Percentiles rank a stretch among this genome's conserved stretches.
phyloP scores from a whole-genome alignment of 2,797 vertebrate species.

The Carcharodon carcharias region DNA sequence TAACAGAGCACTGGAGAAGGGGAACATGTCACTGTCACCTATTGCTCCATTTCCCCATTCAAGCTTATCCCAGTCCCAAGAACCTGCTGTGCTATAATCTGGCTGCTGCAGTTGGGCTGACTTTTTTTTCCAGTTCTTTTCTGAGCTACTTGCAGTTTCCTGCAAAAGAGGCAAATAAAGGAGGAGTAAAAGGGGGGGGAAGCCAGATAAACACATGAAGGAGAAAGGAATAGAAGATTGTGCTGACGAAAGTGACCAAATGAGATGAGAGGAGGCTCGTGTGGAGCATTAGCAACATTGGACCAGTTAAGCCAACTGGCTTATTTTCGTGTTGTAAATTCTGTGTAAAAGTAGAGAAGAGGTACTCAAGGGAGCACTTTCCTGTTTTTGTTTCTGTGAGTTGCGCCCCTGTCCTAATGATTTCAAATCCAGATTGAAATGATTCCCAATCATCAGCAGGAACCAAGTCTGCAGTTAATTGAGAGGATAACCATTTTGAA shows the following conservation, averaged over 20 bases:
- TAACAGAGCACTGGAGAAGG: neutral
- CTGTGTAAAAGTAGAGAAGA: neutral
- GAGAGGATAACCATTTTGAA: neutral
- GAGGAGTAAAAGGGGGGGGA: neutral
- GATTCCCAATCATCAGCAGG: neutral
- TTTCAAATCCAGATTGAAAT: neutral
- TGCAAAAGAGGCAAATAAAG: neutral
- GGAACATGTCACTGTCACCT: neutral
- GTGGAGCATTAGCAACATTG: neutral
- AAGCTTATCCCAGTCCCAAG: neutral
- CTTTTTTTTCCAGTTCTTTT: neutral
- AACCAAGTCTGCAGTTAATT: neutral
- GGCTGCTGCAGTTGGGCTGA: neutral
- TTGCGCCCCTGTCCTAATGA: neutral
- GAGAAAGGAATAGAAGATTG: neutral
- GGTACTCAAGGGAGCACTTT: neutral
- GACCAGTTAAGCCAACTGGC: neutral
- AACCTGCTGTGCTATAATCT: neutral
- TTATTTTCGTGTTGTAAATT: neutral
- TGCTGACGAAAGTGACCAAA: neutral
- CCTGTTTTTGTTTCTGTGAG: neutral
- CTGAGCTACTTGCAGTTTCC: neutral
- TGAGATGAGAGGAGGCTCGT: too few relatives aligned
- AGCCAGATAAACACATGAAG: too few relatives aligned
- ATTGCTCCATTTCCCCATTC: neutral